Percentiles rank a stretch among this genome's conserved stretches.
phyloP scores from a whole-genome alignment of 2,888 invertebrate species.

The Scaptomyza parva region DNA sequence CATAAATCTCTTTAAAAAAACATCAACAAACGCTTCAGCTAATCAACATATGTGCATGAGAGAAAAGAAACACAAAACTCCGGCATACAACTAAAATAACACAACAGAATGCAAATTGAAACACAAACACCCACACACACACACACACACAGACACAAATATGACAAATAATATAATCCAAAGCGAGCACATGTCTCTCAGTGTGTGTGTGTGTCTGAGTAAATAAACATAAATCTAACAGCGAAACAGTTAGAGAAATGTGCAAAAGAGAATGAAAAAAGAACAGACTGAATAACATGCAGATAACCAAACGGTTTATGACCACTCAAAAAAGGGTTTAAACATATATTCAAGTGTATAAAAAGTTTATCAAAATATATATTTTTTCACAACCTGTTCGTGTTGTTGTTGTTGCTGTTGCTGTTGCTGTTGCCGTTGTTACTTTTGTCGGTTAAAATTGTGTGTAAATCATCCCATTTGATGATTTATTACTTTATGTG shows the following conservation, averaged over 20 bases:
- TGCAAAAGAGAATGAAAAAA: constrained; percentile 19
- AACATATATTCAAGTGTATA: constrained; percentile 61
- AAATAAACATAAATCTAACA: constrained; percentile 62
- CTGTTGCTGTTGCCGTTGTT: constrained; percentile 4
- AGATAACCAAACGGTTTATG: constrained; percentile 68
- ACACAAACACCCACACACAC: constrained; percentile 33
- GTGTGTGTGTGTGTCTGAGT: constrained; percentile 14
- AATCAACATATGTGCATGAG: constrained; percentile 49
- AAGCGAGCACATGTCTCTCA: constrained; percentile 5
- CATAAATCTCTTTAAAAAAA: constrained; percentile 28
- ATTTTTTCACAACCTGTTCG: constrained; percentile 8
- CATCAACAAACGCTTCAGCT: constrained; percentile 32
- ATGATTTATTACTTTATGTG: constrained; percentile 67
- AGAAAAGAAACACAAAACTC: not conserved
- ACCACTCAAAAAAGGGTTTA: constrained; percentile 64
- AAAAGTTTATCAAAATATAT: constrained; percentile 30
- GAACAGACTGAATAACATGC: constrained; percentile 14
- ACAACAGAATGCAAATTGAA: constrained; percentile 57
- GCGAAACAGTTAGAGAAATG: constrained; percentile 38
- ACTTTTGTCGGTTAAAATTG: constrained; percentile 21
- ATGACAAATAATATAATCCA: constrained; percentile 35
- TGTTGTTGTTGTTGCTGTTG: constrained; percentile 3
- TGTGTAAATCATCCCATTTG: constrained; percentile 62
- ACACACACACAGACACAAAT: constrained; percentile 7
- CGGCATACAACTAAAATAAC: constrained; percentile 11